Conservation (phyloP, 92 coral and sea anemone species). For the Plumapathes pennacea region DNA sequence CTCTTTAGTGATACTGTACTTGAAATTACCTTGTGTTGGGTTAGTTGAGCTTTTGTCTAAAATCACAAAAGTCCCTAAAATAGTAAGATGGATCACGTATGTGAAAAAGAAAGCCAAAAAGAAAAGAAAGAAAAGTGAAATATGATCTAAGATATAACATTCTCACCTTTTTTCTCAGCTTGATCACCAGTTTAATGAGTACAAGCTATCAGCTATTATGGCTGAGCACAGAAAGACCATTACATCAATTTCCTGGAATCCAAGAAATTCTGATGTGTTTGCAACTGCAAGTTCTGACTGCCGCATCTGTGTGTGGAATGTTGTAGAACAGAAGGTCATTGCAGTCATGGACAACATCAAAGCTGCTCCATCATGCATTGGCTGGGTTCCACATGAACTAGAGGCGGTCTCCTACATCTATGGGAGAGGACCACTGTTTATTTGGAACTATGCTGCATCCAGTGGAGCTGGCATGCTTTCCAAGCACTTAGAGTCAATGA, state of each 20-base stretch:
- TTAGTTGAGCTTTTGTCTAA: too few species aligned
- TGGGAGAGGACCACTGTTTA: conserved; percentile 89
- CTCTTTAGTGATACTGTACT: too few species aligned
- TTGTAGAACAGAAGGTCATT: conserved; percentile 63
- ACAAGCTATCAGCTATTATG: conserved; percentile 75
- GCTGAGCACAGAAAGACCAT: conserved; percentile 92
- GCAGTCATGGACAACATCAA: conserved; percentile 62
- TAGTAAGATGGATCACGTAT: too few species aligned
- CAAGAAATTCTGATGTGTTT: conserved; percentile 67
- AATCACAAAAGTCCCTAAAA: too few species aligned
- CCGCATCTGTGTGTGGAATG: conserved; percentile 82
- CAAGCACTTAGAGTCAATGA: conserved; percentile 73
- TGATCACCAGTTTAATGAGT: conserved; percentile 79
- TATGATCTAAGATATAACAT: too few species aligned
- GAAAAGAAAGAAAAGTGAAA: too few species aligned
- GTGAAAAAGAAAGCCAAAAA: too few species aligned
- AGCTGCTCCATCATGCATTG: conserved; percentile 63
- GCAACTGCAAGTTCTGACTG: conserved; percentile 88
- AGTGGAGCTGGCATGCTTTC: conserved; percentile 51
- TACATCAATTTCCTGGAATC: conserved; percentile 90
- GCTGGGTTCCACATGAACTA: conserved; percentile 85
- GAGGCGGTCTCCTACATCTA: conserved; percentile 71
- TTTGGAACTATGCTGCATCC: conserved; percentile 64
- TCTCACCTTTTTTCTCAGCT: conserved; percentile 56
- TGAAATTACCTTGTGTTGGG: too few species aligned